Evolutionary conservation across 2,113 vertebrate species (phyloP).

Genomic region (Brachirus orientalis): DNA sequence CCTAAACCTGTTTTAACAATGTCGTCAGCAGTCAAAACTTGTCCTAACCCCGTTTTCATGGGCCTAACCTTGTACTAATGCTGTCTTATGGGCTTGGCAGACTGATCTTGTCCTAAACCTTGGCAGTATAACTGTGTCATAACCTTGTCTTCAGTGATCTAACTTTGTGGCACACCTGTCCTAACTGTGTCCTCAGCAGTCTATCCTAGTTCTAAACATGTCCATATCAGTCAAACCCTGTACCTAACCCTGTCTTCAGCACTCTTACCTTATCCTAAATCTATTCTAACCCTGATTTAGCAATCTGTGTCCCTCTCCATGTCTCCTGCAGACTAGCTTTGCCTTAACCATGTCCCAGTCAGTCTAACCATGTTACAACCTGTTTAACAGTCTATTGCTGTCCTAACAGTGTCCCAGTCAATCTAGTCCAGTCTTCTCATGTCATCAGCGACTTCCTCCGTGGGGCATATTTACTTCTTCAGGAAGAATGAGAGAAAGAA

Average conservation of each 20-base stretch:
- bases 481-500: conserved; percentile 45
- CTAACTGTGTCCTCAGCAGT: neutral
- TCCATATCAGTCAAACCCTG: neutral
- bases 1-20: neutral
- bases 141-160: neutral
- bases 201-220: neutral
- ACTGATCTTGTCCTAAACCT: neutral
- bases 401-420: no score
- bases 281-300: no score
- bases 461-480: conserved; percentile 29
- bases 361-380: no score
- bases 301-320: no score
- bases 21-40: neutral
- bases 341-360: no score
- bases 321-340: no score
- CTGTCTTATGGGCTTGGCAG: neutral
- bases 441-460: neutral
- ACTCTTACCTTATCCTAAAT: no score
- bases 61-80: neutral
- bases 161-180: neutral
- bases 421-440: neutral
- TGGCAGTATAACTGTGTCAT: neutral
- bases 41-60: neutral
- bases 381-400: no score
- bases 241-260: no score